Conservation (phyloP, 2,888 invertebrate species). For the Andrena bicolor region DNA sequence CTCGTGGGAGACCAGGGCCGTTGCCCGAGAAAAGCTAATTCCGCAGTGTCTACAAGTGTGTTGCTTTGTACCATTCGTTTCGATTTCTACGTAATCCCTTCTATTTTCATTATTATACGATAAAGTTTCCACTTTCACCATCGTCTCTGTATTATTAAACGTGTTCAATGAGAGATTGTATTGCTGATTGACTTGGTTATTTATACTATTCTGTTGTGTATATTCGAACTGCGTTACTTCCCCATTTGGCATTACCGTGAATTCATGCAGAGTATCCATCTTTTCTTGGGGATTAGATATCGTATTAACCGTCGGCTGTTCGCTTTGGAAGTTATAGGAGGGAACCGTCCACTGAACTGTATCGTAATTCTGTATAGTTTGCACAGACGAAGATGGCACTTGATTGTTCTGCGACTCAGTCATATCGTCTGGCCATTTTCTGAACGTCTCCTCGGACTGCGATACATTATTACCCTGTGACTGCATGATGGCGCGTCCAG, state of each 20-base stretch:
- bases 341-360: conserved; percentile 80
- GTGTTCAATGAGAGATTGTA: conserved; percentile 76
- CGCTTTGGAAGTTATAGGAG: conserved; percentile 75
- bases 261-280: conserved; percentile 79
- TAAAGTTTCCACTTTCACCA: conserved; percentile 77
- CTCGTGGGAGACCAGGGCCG: conserved; percentile 84
- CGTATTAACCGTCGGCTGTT: conserved; percentile 67
- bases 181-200: conserved; percentile 71
- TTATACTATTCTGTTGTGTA: conserved; percentile 69
- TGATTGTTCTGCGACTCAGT: conserved; percentile 68
- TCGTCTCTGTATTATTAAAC: conserved; percentile 71
- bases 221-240: conserved; percentile 82
- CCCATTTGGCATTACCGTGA: conserved; percentile 80
- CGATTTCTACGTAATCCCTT: conserved; percentile 69
- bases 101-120: conserved; percentile 60
- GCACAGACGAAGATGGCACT: conserved; percentile 71
- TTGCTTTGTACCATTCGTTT: conserved; percentile 78
- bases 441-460: conserved; percentile 67
- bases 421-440: conserved; percentile 75
- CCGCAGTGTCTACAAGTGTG: conserved; percentile 85
- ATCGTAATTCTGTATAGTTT: conserved; percentile 77
- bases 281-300: conserved; percentile 74
- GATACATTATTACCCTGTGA: conserved; percentile 64
- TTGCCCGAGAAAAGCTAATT: conserved; percentile 83
- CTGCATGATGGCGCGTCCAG: conserved; percentile 83